phyloP scores from a whole-genome alignment of 2,113 vertebrate species.

The Heptranchias perlo region DNA sequence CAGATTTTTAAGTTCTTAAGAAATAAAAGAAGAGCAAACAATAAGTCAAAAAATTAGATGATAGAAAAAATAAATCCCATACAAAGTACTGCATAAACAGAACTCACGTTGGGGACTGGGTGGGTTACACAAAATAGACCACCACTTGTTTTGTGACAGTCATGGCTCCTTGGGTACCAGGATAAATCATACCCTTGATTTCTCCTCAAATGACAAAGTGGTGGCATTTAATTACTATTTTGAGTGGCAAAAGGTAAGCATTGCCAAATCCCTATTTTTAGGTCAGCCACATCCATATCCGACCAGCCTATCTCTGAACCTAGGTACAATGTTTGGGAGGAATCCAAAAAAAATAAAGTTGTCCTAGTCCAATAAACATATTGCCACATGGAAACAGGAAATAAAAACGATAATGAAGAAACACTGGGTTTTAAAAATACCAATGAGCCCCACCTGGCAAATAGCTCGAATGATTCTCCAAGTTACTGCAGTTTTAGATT shows the following conservation, averaged over 20 bases:
- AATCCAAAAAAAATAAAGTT: not conserved
- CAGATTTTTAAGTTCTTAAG: not conserved
- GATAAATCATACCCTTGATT: not conserved
- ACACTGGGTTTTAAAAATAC: not conserved
- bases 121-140: not conserved
- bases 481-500: not conserved
- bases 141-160: not conserved
- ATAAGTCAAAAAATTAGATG: no score
- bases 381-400: not conserved
- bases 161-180: not conserved
- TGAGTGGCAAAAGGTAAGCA: not conserved
- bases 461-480: conserved; percentile 1
- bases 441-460: not conserved
- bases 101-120: no score
- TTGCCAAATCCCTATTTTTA: not conserved
- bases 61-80: not conserved
- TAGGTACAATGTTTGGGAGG: not conserved
- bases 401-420: not conserved
- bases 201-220: not conserved
- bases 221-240: not conserved
- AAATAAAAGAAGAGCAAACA: not conserved
- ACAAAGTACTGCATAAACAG: not conserved
- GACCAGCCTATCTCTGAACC: not conserved
- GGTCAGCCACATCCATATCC: not conserved
- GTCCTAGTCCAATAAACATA: not conserved